A percentile compares a stretch with the other conserved stretches of the same genome.
Conservation (phyloP, 2,113 vertebrate species). For the Pycnonotus jocosus region DNA sequence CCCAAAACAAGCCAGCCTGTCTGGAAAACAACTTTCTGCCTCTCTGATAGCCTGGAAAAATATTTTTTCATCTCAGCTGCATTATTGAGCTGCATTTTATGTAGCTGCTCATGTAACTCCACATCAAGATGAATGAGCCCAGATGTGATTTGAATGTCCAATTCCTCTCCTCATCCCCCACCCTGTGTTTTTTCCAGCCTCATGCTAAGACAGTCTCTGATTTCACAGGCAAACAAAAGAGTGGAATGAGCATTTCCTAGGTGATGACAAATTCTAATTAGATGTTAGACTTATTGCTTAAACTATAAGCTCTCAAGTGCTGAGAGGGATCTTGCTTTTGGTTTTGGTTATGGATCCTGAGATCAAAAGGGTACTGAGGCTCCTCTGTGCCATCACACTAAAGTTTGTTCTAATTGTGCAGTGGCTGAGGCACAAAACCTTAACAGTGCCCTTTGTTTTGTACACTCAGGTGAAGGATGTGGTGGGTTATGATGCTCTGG, state of each 20-base stretch:
- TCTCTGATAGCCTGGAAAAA: conserved; percentile 45
- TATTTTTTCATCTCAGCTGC: conserved; percentile 39
- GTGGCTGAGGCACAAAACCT: neutral
- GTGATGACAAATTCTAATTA: conserved; percentile 3
- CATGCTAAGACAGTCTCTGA: neutral
- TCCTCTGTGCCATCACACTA: neutral
- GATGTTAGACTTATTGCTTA: neutral
- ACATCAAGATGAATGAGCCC: conserved; percentile 37
- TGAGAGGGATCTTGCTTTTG: neutral
- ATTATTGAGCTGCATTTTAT: conserved; percentile 38
- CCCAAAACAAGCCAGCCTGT: conserved; percentile 18
- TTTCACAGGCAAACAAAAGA: neutral
- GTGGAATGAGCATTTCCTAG: neutral
- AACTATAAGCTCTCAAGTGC: neutral
- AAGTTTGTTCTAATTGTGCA: neutral
- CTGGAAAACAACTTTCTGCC: conserved; percentile 30
- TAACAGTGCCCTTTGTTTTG: neutral
- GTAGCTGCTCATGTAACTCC: conserved; percentile 2
- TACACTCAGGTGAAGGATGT: conserved; percentile 84
- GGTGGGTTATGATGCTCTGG: conserved; percentile 88
- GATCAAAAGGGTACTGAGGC: neutral
- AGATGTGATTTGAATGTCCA: conserved; percentile 10
- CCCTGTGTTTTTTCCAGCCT: neutral
- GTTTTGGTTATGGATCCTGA: neutral
- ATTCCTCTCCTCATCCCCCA: neutral